A percentile compares a stretch with the other conserved stretches of the same genome.
phyloP scores from a whole-genome alignment of 2,797 vertebrate genomes.

The Xerus rutilus region DNA sequence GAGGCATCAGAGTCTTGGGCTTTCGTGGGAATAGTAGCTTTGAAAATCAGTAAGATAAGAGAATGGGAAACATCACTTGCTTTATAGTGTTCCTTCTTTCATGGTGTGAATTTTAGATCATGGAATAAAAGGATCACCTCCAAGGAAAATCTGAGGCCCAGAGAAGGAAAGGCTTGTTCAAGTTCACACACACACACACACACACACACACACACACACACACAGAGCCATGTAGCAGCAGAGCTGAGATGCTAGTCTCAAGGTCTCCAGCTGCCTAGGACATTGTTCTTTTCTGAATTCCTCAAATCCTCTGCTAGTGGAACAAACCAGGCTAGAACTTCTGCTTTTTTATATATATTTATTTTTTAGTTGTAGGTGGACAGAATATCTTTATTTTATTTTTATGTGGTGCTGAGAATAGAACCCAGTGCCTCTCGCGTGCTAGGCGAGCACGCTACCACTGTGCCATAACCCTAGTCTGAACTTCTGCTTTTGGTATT shows the following conservation, averaged over 20 bases:
- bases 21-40: background rate
- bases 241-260: background rate
- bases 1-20: background rate
- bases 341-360: background rate
- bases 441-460: too few relatives aligned
- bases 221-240: background rate
- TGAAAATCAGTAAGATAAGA: conserved; percentile 6
- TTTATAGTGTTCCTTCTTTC: background rate
- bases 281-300: background rate
- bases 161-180: background rate
- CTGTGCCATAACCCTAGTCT: too few relatives aligned
- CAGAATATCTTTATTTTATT: too few relatives aligned
- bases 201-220: background rate
- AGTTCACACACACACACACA: background rate
- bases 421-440: too few relatives aligned
- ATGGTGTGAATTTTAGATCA: background rate
- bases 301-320: background rate
- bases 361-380: too few relatives aligned
- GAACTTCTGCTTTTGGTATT: background rate
- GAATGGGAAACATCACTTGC: background rate
- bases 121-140: background rate
- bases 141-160: background rate
- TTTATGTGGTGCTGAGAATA: too few relatives aligned
- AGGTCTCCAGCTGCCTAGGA: background rate
- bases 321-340: background rate